These are phyloP conservation scores for Halesus radiatus DNA, from an alignment of 1,140 invertebrate species.

Conservation along the genomic window DNA sequence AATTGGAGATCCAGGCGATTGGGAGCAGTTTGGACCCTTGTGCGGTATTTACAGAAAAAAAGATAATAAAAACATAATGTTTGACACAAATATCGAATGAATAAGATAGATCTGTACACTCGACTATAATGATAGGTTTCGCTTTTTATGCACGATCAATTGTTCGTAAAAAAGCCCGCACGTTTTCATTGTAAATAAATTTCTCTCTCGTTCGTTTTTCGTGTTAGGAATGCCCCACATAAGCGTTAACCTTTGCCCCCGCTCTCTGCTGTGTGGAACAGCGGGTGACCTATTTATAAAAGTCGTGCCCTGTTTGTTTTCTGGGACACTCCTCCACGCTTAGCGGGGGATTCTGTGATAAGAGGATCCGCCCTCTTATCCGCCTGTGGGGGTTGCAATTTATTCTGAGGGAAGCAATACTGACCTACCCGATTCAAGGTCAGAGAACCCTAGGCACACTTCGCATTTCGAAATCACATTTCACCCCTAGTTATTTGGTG, in stretches of 20 bases:
- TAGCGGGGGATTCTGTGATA: not conserved
- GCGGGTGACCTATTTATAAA: not conserved
- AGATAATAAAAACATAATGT: no score
- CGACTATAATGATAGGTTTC: no score
- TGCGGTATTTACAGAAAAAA: no score
- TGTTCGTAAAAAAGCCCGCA: no score
- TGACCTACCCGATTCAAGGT: slow-evolving; percentile 27
- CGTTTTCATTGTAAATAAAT: not conserved
- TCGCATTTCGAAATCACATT: no score
- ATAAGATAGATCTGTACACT: no score
- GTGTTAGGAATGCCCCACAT: not conserved
- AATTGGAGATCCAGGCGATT: no score
- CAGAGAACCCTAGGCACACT: not conserved
- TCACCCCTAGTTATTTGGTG: no score
- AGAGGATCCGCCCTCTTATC: not conserved
- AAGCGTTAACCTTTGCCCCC: not conserved
- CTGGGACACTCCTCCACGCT: not conserved
- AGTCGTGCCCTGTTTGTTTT: not conserved
- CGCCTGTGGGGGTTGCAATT: not conserved
- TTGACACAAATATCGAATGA: no score
- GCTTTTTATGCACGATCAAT: no score
- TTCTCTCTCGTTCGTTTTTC: not conserved
- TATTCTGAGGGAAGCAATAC: not conserved
- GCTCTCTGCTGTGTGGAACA: not conserved
- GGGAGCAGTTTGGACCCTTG: no score